phyloP scores from a whole-genome alignment of 2,113 vertebrate species.

The Gasterosteus nipponicus region DNA sequence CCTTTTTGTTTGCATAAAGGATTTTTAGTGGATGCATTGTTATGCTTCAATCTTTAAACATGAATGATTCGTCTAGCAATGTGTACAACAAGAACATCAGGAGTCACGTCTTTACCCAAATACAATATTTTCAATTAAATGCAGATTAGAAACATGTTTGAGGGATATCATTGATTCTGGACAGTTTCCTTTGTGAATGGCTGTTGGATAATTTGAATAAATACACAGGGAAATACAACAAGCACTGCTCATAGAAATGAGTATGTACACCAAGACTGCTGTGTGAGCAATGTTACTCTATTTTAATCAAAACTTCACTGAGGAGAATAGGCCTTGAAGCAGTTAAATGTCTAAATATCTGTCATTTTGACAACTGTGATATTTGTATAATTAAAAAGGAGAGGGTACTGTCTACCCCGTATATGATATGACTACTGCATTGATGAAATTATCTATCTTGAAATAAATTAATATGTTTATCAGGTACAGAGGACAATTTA shows the following conservation, averaged over 20 bases:
- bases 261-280: slow-evolving; percentile 19
- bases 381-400: slow-evolving; percentile 81
- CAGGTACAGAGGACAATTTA: slow-evolving; percentile 80
- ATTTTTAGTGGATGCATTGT: not conserved
- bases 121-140: slow-evolving; percentile 19
- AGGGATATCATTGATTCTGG: slow-evolving; percentile 53
- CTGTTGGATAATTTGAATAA: slow-evolving; percentile 42
- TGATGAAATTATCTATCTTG: slow-evolving; percentile 81
- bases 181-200: slow-evolving; percentile 21
- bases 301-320: slow-evolving; percentile 74
- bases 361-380: slow-evolving; percentile 74
- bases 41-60: slow-evolving; percentile 12
- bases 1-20: slow-evolving; percentile 14
- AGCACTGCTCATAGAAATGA: slow-evolving; percentile 12
- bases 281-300: slow-evolving; percentile 33
- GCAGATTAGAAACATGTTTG: slow-evolving; percentile 43
- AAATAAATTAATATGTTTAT: slow-evolving; percentile 85
- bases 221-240: slow-evolving; percentile 34
- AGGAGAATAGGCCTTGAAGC: slow-evolving; percentile 43
- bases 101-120: slow-evolving; percentile 31
- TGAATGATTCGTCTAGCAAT: not conserved
- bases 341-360: slow-evolving; percentile 64
- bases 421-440: slow-evolving; percentile 75
- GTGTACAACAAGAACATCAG: not conserved
- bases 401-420: slow-evolving; percentile 67